These are phyloP conservation scores for Danio choprae DNA, from an alignment of 2,797 vertebrate genomes.

Conservation along the genomic window DNA sequence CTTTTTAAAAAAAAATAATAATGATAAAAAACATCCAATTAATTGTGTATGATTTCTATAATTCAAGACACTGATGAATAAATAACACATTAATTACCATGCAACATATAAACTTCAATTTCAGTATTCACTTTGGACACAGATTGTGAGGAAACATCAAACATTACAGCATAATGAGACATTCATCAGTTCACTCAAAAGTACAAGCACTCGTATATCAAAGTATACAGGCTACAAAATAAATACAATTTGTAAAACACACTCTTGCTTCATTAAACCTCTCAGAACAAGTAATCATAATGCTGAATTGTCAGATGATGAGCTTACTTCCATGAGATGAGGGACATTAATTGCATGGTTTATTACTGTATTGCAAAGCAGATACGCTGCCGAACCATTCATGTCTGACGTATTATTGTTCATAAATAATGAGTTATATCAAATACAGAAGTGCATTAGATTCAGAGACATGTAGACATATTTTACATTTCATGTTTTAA, in stretches of 20 bases:
- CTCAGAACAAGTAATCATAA: background rate
- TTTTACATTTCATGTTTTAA: background rate
- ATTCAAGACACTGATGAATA: slow-evolving; percentile 17
- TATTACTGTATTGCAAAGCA: slow-evolving; percentile 11
- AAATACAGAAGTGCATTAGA: background rate
- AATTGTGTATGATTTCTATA: too few relatives aligned
- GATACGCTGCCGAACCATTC: background rate
- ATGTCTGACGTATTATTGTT: slow-evolving; percentile 6
- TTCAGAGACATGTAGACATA: background rate
- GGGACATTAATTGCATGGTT: slow-evolving; percentile 16
- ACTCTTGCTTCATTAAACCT: background rate
- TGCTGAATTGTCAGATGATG: background rate
- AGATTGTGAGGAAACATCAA: background rate
- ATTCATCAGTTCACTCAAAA: slow-evolving; percentile 2
- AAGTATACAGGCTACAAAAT: background rate
- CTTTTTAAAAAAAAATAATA: slow-evolving; percentile 12
- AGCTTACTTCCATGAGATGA: background rate
- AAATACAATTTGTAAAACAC: slow-evolving; percentile 1
- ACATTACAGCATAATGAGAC: background rate
- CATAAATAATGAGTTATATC: background rate
- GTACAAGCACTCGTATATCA: background rate
- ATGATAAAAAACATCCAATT: background rate
- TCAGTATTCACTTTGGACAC: background rate
- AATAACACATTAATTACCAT: slow-evolving; percentile 34
- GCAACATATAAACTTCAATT: slow-evolving; percentile 38